Percentiles rank a stretch among this genome's conserved stretches.
Evolutionary conservation across 2,888 invertebrate genomes (phyloP).

Genomic region (Synanthedon tipuliformis): DNA sequence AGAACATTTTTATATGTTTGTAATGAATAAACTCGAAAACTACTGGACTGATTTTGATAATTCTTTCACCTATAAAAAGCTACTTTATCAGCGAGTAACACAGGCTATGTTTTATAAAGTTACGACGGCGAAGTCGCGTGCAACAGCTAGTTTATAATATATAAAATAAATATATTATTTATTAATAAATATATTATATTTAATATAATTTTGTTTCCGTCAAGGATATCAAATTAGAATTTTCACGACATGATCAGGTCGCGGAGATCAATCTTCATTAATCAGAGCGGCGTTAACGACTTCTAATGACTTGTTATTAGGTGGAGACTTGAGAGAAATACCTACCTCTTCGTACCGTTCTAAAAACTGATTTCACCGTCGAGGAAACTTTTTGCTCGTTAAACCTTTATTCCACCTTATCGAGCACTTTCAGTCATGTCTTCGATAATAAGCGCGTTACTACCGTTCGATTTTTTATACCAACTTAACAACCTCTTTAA

Average conservation of each 20-base stretch:
- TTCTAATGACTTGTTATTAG: conserved; percentile 46
- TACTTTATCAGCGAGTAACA: too few species aligned
- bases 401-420: background rate
- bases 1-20: too few species aligned
- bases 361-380: background rate
- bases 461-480: too few species aligned
- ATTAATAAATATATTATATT: too few species aligned
- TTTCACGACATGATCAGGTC: conserved; percentile 31
- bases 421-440: background rate
- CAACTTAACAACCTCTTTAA: too few species aligned
- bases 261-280: conserved; percentile 45
- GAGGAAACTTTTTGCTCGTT: background rate
- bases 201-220: background rate
- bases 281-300: conserved; percentile 33
- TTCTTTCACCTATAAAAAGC: too few species aligned
- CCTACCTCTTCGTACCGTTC: background rate
- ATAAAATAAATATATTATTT: too few species aligned
- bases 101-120: too few species aligned
- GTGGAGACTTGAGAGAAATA: conserved; percentile 5
- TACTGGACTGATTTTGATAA: too few species aligned
- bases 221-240: conserved; percentile 2
- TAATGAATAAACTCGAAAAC: too few species aligned
- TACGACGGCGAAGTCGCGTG: too few species aligned
- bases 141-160: too few species aligned
- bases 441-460: background rate